Conservation (phyloP, 2,888 invertebrate genomes). For the Lamellibrachia satsuma region DNA sequence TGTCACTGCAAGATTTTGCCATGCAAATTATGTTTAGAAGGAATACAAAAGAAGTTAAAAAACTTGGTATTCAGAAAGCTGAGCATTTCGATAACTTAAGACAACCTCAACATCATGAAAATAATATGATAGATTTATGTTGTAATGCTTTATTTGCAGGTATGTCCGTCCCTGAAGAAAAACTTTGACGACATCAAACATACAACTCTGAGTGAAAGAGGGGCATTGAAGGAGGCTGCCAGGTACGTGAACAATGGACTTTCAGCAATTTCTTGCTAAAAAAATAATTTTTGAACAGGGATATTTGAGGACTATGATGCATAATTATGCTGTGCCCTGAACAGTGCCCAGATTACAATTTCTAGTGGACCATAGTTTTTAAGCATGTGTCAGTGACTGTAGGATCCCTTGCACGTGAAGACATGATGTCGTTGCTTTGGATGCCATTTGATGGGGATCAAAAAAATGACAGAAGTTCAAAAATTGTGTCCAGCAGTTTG, state of each 20-base stretch:
- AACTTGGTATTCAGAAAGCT: neutral
- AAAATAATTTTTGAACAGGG: neutral
- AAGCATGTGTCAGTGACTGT: no score
- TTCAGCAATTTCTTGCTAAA: neutral
- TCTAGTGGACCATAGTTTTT: no score
- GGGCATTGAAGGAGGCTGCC: conserved; percentile 87
- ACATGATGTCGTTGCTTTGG: no score
- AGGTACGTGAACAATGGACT: conserved; percentile 47
- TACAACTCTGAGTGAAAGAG: conserved; percentile 94
- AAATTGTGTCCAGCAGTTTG: no score
- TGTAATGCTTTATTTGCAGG: conserved; percentile 67
- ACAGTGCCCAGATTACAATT: no score
- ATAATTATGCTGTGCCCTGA: no score
- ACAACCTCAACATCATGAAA: no score
- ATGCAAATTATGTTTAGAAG: neutral
- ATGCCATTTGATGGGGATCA: no score
- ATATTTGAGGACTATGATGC: neutral
- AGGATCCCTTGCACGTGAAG: no score
- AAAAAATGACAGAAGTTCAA: no score
- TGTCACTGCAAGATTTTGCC: neutral
- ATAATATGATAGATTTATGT: neutral
- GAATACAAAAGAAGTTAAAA: neutral
- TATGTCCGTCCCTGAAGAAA: conserved; percentile 76
- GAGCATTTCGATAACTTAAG: neutral
- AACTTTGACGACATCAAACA: conserved; percentile 98